These are phyloP conservation scores for Artemia sp. DNA, from an alignment of 2,888 invertebrate genomes.

Conservation along the genomic window DNA sequence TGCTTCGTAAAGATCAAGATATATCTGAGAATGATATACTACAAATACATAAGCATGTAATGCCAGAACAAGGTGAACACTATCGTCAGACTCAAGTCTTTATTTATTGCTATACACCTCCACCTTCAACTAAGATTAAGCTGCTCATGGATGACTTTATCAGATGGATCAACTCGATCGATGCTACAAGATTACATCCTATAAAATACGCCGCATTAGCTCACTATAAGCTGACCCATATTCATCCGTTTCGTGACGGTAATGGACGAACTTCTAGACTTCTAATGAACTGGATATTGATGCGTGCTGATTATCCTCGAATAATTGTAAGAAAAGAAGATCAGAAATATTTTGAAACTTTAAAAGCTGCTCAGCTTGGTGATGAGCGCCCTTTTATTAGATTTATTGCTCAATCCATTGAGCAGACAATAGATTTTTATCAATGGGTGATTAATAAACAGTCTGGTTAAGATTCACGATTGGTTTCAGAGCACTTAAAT, in stretches of 20 bases:
- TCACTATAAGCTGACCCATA: slow-evolving; percentile 88
- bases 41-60: slow-evolving; percentile 74
- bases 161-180: slow-evolving; percentile 81
- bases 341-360: slow-evolving; percentile 64
- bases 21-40: slow-evolving; percentile 70
- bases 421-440: slow-evolving; percentile 69
- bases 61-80: slow-evolving; percentile 74
- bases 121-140: slow-evolving; percentile 62
- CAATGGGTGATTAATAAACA: slow-evolving; percentile 49
- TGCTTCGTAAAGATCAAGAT: slow-evolving; percentile 50
- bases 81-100: slow-evolving; percentile 79
- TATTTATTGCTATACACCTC: slow-evolving; percentile 86
- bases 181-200: slow-evolving; percentile 67
- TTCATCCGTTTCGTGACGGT: slow-evolving; percentile 92
- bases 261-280: slow-evolving; percentile 88
- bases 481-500: slow-evolving; percentile 17
- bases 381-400: slow-evolving; percentile 88
- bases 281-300: slow-evolving; percentile 85
- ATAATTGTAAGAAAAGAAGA: slow-evolving; percentile 77
- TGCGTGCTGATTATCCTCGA: slow-evolving; percentile 89
- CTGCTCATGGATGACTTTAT: slow-evolving; percentile 69
- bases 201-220: slow-evolving; percentile 86
- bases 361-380: slow-evolving; percentile 80
- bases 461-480: slow-evolving; percentile 16
- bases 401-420: slow-evolving; percentile 84